Percentiles rank a stretch among this genome's conserved stretches.
Conservation (phyloP, 2,113 vertebrate species). For the Symphodus melops region DNA sequence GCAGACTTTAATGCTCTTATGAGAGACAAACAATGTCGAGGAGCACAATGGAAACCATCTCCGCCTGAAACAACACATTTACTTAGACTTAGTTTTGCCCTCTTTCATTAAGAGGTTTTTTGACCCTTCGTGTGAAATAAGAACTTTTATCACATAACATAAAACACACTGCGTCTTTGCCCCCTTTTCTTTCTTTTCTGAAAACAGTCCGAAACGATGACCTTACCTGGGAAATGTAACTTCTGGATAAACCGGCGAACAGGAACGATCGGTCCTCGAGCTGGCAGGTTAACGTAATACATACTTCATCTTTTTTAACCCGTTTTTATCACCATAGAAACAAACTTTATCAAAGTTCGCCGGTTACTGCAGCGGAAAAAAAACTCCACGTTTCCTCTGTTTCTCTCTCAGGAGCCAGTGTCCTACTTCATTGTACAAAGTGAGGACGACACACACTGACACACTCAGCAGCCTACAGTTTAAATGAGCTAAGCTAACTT, state of each 20-base stretch:
- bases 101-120: not conserved
- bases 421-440: constrained; percentile 21
- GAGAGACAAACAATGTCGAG: constrained; percentile 34
- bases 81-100: constrained; percentile 3
- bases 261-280: constrained; percentile 40
- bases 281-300: constrained; percentile 45
- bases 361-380: not conserved
- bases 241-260: constrained; percentile 53
- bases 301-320: constrained; percentile 57
- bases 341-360: not conserved
- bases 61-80: constrained; percentile 10
- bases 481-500: constrained; percentile 70
- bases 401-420: not conserved
- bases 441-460: constrained; percentile 49
- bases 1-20: constrained; percentile 53
- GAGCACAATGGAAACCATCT: constrained; percentile 64
- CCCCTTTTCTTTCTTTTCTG: too few species aligned
- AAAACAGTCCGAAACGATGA: not conserved
- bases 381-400: not conserved
- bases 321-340: not conserved
- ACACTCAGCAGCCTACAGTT: constrained; percentile 56
- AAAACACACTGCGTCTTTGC: not conserved
- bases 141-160: not conserved
- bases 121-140: not conserved
- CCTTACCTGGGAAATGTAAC: constrained; percentile 69